Base-by-base conservation (phyloP, 2,888 invertebrate genomes). In the Agrotis puta region DNA sequence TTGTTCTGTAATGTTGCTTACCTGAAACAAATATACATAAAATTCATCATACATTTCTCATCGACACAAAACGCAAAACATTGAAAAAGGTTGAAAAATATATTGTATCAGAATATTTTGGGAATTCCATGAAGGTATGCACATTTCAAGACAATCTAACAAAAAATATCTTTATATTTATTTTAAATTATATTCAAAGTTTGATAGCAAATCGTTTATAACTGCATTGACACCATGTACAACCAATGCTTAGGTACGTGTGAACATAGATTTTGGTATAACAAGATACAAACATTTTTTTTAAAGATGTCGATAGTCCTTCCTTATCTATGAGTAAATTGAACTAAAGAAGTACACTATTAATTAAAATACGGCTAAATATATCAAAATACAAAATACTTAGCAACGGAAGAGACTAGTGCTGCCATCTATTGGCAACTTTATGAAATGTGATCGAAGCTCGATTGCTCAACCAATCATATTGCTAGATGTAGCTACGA, bases 381-480 rank as follows among this genome's bases (percentile, higher is more conserved):
- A 45, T 27, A 22, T 45, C 24, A 2, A 18, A 18, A 43, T 56
- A 2, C 27, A 16, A 74, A 45, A 13, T 54, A 43, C 5, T 2
- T 0, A 3, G 7, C n/a, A 16, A 47, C 6, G 13, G 45, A 54
- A 57, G 43, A 13, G 22, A 67, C 69, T 5, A 48, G 67, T 62
- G 20, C n/a, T 72, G 76, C 83, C 81, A 81, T 82, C 81, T 81
- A 6, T 70, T 4, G 51, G 59, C 1, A 22, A 54, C 48, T 43
- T 18, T 14, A n/a, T 59, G 43, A 58, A 65, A 57, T 47, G 1
- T 47, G n/a, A 51, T 24, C 13, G 22, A 66, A n/a, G n/a, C n/a
- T n/a, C n/a, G n/a, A n/a, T n/a, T 56, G 9, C 5, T 47, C 48
- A 7, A 51, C 50, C 33, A 14, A 50, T 51, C 3, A 47, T 16